Conservation (phyloP, 2,888 invertebrate genomes). For the Periphyllus acericola region DNA sequence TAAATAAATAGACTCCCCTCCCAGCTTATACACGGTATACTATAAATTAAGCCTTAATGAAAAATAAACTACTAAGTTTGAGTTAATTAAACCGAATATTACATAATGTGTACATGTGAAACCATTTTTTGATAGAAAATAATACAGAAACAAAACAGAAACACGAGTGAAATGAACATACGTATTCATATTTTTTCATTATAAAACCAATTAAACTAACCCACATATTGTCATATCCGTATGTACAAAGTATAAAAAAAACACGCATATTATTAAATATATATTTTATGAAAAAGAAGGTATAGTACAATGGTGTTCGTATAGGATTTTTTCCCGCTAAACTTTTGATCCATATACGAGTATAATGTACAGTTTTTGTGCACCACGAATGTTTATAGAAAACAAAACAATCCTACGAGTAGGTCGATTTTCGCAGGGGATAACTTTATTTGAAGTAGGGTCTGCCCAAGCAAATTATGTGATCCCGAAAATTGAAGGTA, state of each 20-base stretch:
- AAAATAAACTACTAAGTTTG: not conserved
- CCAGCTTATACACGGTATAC: not conserved
- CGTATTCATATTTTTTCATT: no score
- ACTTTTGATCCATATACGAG: no score
- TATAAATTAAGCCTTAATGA: not conserved
- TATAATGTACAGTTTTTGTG: no score
- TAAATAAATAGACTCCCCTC: not conserved
- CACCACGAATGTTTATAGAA: not conserved
- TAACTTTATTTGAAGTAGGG: slow-evolving; percentile 14
- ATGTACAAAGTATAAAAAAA: no score
- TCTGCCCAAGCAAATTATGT: slow-evolving; percentile 3
- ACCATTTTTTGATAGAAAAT: not conserved
- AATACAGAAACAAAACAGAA: no score
- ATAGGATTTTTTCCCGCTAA: no score
- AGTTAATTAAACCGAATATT: not conserved
- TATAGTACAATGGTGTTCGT: no score
- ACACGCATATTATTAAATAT: no score
- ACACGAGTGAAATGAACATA: no score
- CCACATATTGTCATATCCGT: no score
- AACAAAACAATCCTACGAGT: slow-evolving; percentile 5
- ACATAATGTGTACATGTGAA: not conserved
- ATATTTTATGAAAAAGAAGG: no score
- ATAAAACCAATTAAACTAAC: no score
- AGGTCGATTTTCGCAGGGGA: not conserved
- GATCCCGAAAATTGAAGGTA: slow-evolving; percentile 15